Base-by-base conservation (phyloP, 2,888 invertebrate genomes). In the Cephus spinipes region DNA sequence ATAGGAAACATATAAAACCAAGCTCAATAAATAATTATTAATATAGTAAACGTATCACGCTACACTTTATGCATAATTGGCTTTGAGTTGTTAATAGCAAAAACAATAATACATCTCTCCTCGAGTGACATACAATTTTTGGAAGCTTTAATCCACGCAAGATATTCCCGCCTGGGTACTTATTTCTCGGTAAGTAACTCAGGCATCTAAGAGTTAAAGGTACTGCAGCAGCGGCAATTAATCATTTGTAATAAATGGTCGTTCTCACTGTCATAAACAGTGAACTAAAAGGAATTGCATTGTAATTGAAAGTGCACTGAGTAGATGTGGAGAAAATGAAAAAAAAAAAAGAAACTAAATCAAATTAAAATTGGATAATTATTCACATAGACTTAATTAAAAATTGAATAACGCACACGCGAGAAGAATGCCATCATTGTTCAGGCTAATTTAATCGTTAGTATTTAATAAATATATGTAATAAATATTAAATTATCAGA, bases 391-490 rank as follows among this genome's bases (percentile, higher is more conserved):
- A 55, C 23, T 23, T 55, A 55, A 55, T 55, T 23, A 23, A 55
- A 55, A 55, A 23, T 55, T 23, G 55, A 55, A 23, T 55, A 55
- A 55, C 55, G 55, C 23, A 55, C 55, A 55, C 55, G 55, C 55
- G 55, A 55, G 23, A 55, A 55, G 55, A 55, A 55, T 55, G 23
- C 55, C 68, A n/a, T 55, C 69, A 77, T 78, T 55, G 69, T 74
- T 74, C 76, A 76, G 69, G 75, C 80, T 81, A 79, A 73, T 79
- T 79, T 74, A 73, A 76, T 76, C 78, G 80, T 79, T 78, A 80
- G 76, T 74, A 55, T 79, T 79, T 79, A 79, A 81, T 81, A 78
- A 77, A 80, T 80, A 76, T 32, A 73, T 75, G 31, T n/a, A 35
- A 81, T 79, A 76, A 80, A 77, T 76, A 79, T 81, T 40, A 77